Conservation (phyloP, 1,140 invertebrate species). For the Macrocentrus cingulum region DNA sequence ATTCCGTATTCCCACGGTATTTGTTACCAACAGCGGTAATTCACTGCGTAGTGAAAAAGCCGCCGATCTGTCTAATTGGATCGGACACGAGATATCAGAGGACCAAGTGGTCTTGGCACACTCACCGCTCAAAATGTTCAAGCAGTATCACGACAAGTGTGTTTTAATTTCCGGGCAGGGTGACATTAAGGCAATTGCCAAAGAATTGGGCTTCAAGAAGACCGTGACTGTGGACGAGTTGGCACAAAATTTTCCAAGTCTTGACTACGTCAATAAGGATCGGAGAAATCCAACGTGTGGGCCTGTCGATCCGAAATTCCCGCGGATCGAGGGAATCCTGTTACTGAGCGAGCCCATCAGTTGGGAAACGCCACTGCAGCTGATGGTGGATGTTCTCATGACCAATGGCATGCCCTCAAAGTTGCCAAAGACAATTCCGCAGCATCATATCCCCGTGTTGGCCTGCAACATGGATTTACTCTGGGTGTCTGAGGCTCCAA, state of each 20-base stretch:
- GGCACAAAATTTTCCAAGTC: slow-evolving; percentile 64
- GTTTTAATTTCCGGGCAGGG: slow-evolving; percentile 74
- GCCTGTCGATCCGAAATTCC: slow-evolving; percentile 60
- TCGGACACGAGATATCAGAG: slow-evolving; percentile 63
- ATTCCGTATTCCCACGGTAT: slow-evolving; percentile 69
- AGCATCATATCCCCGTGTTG: slow-evolving; percentile 68
- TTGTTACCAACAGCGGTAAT: slow-evolving; percentile 73
- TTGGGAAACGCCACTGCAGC: slow-evolving; percentile 67
- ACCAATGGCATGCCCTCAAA: slow-evolving; percentile 63
- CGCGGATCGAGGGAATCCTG: slow-evolving; percentile 62
- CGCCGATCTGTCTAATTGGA: slow-evolving; percentile 65
- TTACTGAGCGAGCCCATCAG: slow-evolving; percentile 67
- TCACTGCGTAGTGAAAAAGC: slow-evolving; percentile 65
- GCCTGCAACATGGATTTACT: slow-evolving; percentile 73
- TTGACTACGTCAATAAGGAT: slow-evolving; percentile 72
- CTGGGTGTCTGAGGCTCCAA: slow-evolving; percentile 69
- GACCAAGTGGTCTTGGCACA: slow-evolving; percentile 75
- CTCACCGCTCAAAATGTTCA: slow-evolving; percentile 69
- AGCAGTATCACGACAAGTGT: slow-evolving; percentile 67
- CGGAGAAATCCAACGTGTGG: slow-evolving; percentile 59
- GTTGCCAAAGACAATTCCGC: slow-evolving; percentile 52
- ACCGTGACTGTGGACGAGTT: slow-evolving; percentile 67
- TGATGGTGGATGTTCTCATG: slow-evolving; percentile 70
- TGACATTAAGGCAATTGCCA: slow-evolving; percentile 66
- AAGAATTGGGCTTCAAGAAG: slow-evolving; percentile 69